Base-by-base conservation (phyloP, 1,140 invertebrate species). In the Cyclargus thomasi region DNA sequence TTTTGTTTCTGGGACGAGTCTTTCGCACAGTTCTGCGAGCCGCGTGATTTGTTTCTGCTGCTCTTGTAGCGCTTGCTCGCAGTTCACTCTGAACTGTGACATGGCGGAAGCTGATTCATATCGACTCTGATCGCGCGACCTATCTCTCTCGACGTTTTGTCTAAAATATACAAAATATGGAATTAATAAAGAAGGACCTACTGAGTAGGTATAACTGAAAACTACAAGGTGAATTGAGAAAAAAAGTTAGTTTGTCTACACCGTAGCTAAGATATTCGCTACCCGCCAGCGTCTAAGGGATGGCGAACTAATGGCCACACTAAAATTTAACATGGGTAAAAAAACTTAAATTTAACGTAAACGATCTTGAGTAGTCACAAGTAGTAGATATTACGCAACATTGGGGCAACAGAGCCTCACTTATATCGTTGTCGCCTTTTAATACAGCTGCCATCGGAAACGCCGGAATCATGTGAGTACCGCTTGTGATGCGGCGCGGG, bases 41-140 rank as follows among this genome's bases (percentile, higher is more conserved):
- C 80, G 78, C 1, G 78, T 71, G 11, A 86, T 81, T 67, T 85
- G 84, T 62, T 75, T 70, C 74, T 85, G 84, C 55, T 86, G 86
- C 23, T 86, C 79, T 1, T 79, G 75, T 62, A 88, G 70, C 35
- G 83, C 74, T 3, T 73, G 75, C 72, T 86, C 79, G 74, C 81
- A 83, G 7, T 74, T 71, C n/a, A 71, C 66, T 17, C 79, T 75
- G 71, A 86, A 85, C 5, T 80, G 74, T 14, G 70, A 74, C 62
- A 80, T 62, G 7, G 82, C 82, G n/a, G 67, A 65, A 0, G 63
- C 39, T 5, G 35, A 53, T 53, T 53, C 63, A 21, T 53, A 53
- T 11, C 63, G 11, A 77, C 75, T 5, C 64, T 53, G 14, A 14
- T 67, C 63, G 62, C 69, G 29, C 35, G 66, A 36, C 36, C 65